A percentile compares a stretch with the other conserved stretches of the same genome.
phyloP scores from a whole-genome alignment of 2,888 invertebrate genomes.

The Uropetala carovei region DNA sequence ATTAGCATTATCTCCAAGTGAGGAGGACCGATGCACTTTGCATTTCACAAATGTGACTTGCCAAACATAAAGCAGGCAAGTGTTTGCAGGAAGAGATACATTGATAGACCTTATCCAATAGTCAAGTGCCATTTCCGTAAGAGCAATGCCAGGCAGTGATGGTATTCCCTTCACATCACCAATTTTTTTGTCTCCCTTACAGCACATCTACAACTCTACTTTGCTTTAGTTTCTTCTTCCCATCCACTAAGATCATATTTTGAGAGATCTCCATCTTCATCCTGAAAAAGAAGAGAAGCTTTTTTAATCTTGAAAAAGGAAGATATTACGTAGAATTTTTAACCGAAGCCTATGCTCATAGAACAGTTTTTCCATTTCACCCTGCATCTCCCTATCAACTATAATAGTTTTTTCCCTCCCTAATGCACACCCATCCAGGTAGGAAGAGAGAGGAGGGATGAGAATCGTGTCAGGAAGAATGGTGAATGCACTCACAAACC shows the following conservation, averaged over 20 bases:
- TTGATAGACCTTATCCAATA: conserved; percentile 43
- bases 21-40: background rate
- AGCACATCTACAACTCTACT: conserved; percentile 1
- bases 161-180: conserved; percentile 43
- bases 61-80: conserved; percentile 46
- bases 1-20: background rate
- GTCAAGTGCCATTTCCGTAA: conserved; percentile 52
- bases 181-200: conserved; percentile 6
- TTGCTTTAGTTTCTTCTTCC: conserved; percentile 79
- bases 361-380: too few species aligned
- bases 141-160: conserved; percentile 50
- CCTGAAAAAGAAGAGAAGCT: conserved; percentile 66
- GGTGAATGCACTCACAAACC: too few species aligned
- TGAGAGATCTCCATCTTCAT: conserved; percentile 82
- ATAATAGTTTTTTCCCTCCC: too few species aligned
- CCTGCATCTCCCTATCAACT: too few species aligned
- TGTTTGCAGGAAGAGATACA: conserved; percentile 51
- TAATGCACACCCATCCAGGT: too few species aligned
- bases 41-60: conserved; percentile 28
- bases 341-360: too few species aligned
- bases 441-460: too few species aligned
- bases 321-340: background rate
- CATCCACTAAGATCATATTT: conserved; percentile 85
- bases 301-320: background rate
- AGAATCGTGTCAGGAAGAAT: too few species aligned